Evolutionary conservation across 2,797 vertebrate species (phyloP), one percentile per base, ranked within the genome.

Genomic region (Brachymystax lenok): DNA sequence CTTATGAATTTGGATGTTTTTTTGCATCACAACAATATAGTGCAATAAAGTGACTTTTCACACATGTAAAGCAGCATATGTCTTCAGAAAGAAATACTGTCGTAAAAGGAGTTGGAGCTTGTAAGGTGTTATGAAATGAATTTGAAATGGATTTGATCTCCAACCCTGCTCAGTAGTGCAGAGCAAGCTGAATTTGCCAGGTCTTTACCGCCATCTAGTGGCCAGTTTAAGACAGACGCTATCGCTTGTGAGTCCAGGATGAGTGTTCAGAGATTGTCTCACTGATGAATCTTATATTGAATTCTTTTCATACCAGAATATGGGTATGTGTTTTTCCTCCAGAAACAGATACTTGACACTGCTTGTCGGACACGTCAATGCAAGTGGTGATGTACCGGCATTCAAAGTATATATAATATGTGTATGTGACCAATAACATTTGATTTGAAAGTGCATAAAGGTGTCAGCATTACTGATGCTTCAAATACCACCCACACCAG

Each of bases 151-250:
- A 56, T 59, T 59, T 59, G 19, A 59, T n/a, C 56, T 24, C 14
- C 27, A 69, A 69, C 30, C 17, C 17, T n/a, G 2, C 17, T 69
- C 33, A 40, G 33, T 19, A n/a, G 30, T 35, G 30, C 19, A 35
- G 67, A 28, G 17, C 27, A 4, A 67, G 27, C 24, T 6, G 4
- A n/a, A 69, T n/a, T 69, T 19, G n/a, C 19, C 24, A 19, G 27
- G 6, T 21, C 52, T 13, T 16, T 72, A 27, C 27, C 54, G 71
- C 71, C 71, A 72, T 56, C 71, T 72, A 56, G 24, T 72, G 71
- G 71, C 51, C 16, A 30, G 52, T 27, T 52, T 28, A 52, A 4
- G 14, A 54, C 27, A 17, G n/a, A 35, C 19, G 12, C 16, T 27
- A 24, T n/a, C 7, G 16, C 14, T 16, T 30, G 3, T 35, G 12